Evolutionary conservation across 2,113 vertebrate species (phyloP).

Genomic region (Siniperca chuatsi): DNA sequence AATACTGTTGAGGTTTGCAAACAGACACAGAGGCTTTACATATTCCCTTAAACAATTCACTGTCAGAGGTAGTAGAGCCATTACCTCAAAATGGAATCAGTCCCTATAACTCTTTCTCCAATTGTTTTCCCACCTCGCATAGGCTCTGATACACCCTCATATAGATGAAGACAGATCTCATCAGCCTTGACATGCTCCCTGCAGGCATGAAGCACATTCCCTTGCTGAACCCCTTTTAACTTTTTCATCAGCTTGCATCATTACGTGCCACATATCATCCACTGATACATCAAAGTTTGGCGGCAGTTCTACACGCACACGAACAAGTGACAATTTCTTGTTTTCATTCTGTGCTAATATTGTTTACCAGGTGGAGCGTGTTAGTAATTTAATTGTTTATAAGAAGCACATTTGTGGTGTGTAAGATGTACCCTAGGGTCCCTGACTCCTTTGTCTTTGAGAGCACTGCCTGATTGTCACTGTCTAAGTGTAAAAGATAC

Average conservation of each 20-base stretch:
- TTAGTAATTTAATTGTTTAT: conserved; percentile 7
- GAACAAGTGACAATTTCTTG: conserved; percentile 3
- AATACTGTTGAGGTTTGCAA: conserved; percentile 34
- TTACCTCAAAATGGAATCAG: conserved; percentile 25
- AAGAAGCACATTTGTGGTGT: background rate
- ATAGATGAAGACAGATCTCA: conserved; percentile 25
- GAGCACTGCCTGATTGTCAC: background rate
- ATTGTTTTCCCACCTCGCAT: background rate
- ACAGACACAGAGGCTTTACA: conserved; percentile 21
- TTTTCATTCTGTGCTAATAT: background rate
- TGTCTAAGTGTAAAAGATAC: conserved; percentile 33
- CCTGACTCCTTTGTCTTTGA: conserved; percentile 7
- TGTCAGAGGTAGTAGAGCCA: conserved; percentile 6
- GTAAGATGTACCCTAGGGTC: background rate
- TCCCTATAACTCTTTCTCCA: background rate
- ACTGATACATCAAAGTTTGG: conserved; percentile 32
- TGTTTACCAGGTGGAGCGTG: background rate
- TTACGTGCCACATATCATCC: conserved; percentile 47
- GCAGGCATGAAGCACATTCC: conserved; percentile 28
- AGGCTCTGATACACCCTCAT: background rate
- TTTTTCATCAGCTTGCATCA: conserved; percentile 73
- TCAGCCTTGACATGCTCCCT: conserved; percentile 2
- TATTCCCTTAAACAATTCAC: conserved; percentile 8
- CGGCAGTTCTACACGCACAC: background rate
- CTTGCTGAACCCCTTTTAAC: conserved; percentile 40